Evolutionary conservation across 1,140 invertebrate genomes (phyloP), one percentile per base, ranked within the genome.

Genomic region (Nasonia giraulti): DNA sequence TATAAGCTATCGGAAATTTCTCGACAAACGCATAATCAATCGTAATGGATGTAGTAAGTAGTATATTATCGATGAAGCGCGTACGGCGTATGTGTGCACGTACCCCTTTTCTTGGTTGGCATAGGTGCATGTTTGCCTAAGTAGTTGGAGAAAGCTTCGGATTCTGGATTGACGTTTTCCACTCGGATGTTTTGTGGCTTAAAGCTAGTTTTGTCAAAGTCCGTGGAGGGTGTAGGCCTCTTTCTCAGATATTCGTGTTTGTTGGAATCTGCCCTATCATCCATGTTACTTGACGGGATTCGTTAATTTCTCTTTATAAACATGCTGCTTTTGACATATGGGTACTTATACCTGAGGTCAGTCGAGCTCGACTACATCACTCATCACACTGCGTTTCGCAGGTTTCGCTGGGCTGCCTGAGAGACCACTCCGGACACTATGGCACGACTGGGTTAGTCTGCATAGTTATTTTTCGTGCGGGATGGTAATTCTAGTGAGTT

Each of bases 81-180:
- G 14, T 37, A 37, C 6, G 33, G 12, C 47, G 14, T 37, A 37
- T 37, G 33, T 5, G 17, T 80, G 44, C 7, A 8, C 37, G 2
- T 50, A 82, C 81, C 81, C 6, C 69, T 82, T 40, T 40, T 66
- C 66, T 66, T 66, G 12, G 40, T 27, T 23, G 73, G n/a, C 40
- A 83, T 81, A 33, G 88, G 76, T 37, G 14, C 74, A 33, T 86
- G 47, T 85, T 89, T 79, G 6, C 55, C 20, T 20, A 75, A 27
- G 14, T n/a, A 33, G 66, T 80, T 69, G n/a, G 80, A 66, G 47
- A 37, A n/a, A 31, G 7, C 33, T 27, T 81, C 14, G 47, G 8
- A 40, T 12, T 87, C 78, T 17, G 86, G 71, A 62, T 87, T 82
- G 37, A 89, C 85, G 47, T 80, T 85, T 81, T 89, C 88, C 5